Evolutionary conservation across 2,797 vertebrate genomes (phyloP), one percentile per base, ranked within the genome.

Genomic region (Arnoldichthys spilopterus): DNA sequence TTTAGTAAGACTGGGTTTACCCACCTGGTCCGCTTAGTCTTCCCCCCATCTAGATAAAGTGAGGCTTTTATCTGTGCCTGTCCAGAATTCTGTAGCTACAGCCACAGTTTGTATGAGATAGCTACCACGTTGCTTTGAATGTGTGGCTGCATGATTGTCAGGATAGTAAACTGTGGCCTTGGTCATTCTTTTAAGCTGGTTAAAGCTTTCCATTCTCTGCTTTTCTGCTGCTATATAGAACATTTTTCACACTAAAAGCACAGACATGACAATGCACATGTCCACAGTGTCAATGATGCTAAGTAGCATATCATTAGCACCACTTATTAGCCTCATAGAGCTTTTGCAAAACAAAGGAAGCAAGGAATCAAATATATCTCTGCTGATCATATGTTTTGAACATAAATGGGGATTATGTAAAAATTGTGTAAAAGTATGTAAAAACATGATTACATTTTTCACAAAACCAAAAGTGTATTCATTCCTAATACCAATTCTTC

Each of bases 1-100:
- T 51, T 34, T 15, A 7, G 22, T 47, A 45, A 70, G 45, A 61
- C 56, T 15, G 30, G 47, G 18, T 53, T 51, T 32, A 58, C 2
- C 15, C 54, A 63, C 54, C 24, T 40, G 49, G 9, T 64, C 63
- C 37, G 47, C 71, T 34, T 26, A 0, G 43, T 71, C 43, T 47
- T 47, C 43, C 49, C 76, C 28, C 47, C n/a, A 45, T 81, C 37
- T n/a, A 43, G 74, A 82, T 74, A 67, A 69, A 74, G 80, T 54
- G n/a, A 30, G 16, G 26, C 56, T 47, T 77, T 70, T 82, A 82
- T 82, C 80, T 71, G 26, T 49, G 34, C 12, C 18, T 30, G 18
- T 64, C 16, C 75, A 62, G 68, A 68, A 74, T 32, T 12, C 6
- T 62, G 67, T 64, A 68, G 28, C 59, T 64, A 72, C 32, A n/a